Evolutionary conservation across 2,888 invertebrate species (phyloP).

Genomic region (Teleiodes luculella): DNA sequence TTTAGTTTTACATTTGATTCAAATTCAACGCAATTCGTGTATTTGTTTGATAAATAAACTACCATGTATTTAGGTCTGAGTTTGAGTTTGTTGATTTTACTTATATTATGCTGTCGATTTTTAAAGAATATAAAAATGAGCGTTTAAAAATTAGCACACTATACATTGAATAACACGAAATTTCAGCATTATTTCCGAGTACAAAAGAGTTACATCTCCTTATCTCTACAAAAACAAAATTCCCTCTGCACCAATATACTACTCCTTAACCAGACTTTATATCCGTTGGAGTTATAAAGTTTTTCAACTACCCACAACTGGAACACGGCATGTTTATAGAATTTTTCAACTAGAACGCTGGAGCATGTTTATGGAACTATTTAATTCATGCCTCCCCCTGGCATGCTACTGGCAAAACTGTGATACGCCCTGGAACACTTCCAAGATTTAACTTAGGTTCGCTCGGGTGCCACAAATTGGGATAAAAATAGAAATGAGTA

Average conservation of each 20-base stretch:
- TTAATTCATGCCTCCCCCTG: slow-evolving; percentile 35
- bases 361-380: slow-evolving; percentile 38
- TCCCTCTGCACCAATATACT: not conserved
- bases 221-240: not conserved
- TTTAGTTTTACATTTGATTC: not conserved
- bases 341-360: slow-evolving; percentile 23
- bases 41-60: no score
- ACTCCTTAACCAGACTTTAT: slow-evolving; percentile 5
- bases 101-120: no score
- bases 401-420: slow-evolving; percentile 26
- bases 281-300: slow-evolving; percentile 20
- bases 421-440: slow-evolving; percentile 40
- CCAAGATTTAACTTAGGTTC: slow-evolving; percentile 31
- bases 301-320: slow-evolving; percentile 24
- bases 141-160: no score
- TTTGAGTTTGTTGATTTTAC: no score
- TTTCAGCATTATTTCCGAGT: no score
- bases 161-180: no score
- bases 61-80: no score
- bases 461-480: slow-evolving; percentile 1
- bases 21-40: no score
- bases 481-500: not conserved
- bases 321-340: slow-evolving; percentile 18
- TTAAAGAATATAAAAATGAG: no score
- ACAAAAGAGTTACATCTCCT: not conserved